These are phyloP conservation scores for Tetranychus piercei DNA, from an alignment of 2,888 invertebrate genomes.

Conservation along the genomic window DNA sequence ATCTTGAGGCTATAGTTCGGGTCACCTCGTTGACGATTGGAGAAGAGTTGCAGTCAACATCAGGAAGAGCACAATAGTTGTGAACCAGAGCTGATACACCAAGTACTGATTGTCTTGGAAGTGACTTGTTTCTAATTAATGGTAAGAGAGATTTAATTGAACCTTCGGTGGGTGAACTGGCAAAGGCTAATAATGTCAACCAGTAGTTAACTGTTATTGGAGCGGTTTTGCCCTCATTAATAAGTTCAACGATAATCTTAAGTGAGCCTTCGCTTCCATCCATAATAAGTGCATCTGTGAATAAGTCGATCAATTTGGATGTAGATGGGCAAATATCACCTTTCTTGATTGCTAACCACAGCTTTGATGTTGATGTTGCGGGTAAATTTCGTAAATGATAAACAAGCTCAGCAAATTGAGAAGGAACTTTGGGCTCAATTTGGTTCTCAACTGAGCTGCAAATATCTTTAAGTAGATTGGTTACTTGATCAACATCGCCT, in stretches of 20 bases:
- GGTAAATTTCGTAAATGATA: neutral
- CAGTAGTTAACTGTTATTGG: conserved; percentile 11
- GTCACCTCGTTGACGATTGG: neutral
- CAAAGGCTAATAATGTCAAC: conserved; percentile 21
- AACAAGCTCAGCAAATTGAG: conserved; percentile 15
- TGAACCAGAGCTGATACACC: conserved; percentile 25
- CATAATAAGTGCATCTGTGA: conserved; percentile 25
- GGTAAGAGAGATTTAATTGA: conserved; percentile 17
- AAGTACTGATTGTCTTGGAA: conserved; percentile 21
- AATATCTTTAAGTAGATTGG: conserved; percentile 6
- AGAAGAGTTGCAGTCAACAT: neutral
- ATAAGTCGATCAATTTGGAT: conserved; percentile 21
- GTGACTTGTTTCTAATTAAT: conserved; percentile 16
- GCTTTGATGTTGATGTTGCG: neutral
- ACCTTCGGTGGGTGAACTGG: conserved; percentile 19
- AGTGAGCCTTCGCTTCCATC: conserved; percentile 24
- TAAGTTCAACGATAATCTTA: conserved; percentile 24
- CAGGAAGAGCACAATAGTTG: conserved; percentile 17
- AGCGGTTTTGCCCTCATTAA: conserved; percentile 18
- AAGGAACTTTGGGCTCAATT: conserved; percentile 12
- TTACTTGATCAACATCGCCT: conserved; percentile 1
- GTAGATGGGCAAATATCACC: conserved; percentile 13
- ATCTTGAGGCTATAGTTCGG: neutral
- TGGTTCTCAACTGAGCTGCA: neutral
- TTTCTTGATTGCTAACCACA: neutral